Base-by-base conservation (phyloP, 1,140 invertebrate genomes). In the Drosophila fuyamai region DNA sequence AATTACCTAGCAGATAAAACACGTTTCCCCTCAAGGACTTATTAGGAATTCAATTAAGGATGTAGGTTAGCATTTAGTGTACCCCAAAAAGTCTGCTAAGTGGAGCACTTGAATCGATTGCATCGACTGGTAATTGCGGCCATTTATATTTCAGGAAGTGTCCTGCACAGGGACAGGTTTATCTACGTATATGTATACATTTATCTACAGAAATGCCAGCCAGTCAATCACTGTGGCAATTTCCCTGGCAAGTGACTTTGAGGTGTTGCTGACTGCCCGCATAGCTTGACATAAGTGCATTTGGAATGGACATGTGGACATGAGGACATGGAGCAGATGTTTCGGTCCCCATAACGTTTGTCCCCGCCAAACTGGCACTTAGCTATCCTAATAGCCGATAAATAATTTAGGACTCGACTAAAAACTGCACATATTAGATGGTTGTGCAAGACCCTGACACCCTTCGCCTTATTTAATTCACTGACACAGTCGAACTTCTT, bases 381-480 rank as follows among this genome's bases (percentile, higher is more conserved):
- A 76, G 47, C 54, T 35, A 54, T 61, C 53, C 73, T 83, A 83
- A 83, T 76, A 47, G 65, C 75, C 35, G 50, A 48, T 78, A 48
- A 78, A 78, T 78, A 71, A 78, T 79, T 75, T 67, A 78, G 53
- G 56, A 51, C 60, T 32, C 38, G 55, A 59, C 76, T 67, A 47
- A 66, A 66, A 65, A 48, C 41, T 13, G 35, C 66, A 36, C 43
- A 71, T 48, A 71, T 71, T 72, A 12, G 51, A 40, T 56, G 67
- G 29, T 48, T 68, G 63, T 48, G 27, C 14, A 41, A 48, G 53
- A n/a, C 32, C 60, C 59, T 41, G 60, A 46, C 62, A 50, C 44
- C 44, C 60, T 41, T 43, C 27, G 23, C n/a, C 2, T 6, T 4
- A 2, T 27, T 2, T 7, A 50, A 1, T 23, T 10, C n/a, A 2